These are phyloP conservation scores for Alviniconcha strummeri DNA, from an alignment of 2,888 invertebrate species.

Conservation along the genomic window DNA sequence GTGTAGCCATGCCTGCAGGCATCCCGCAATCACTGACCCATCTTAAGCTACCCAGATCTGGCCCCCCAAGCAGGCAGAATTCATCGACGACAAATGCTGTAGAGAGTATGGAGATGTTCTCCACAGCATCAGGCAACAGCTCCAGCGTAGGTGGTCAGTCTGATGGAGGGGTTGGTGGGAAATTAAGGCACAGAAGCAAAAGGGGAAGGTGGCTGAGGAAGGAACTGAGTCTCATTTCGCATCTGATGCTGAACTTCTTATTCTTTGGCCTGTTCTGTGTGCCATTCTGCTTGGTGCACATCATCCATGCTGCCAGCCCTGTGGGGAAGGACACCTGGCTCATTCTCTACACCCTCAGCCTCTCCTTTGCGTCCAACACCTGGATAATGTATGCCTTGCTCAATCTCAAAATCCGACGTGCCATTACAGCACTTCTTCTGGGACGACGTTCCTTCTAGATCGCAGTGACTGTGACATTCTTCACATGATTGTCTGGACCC, in stretches of 20 bases:
- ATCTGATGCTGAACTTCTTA: conserved; percentile 34
- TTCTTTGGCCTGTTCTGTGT: conserved; percentile 36
- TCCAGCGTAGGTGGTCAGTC: background rate
- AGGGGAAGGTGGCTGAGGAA: conserved; percentile 14
- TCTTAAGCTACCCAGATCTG: background rate
- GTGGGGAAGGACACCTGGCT: conserved; percentile 35
- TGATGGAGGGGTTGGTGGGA: background rate
- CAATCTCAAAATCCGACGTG: conserved; percentile 31
- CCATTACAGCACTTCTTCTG: conserved; percentile 21
- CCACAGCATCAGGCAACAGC: background rate
- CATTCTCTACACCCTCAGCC: conserved; percentile 28
- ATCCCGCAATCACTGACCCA: background rate
- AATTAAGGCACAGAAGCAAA: background rate
- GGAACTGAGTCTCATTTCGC: conserved; percentile 31
- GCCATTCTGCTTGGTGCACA: conserved; percentile 32
- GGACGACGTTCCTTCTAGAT: conserved; percentile 23
- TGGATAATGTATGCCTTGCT: conserved; percentile 37
- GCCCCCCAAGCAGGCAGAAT: background rate
- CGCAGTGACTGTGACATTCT: background rate
- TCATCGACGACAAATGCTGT: background rate
- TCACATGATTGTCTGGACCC: background rate
- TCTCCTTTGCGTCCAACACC: conserved; percentile 36
- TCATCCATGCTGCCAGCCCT: conserved; percentile 4
- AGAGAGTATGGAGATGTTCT: too few species aligned
- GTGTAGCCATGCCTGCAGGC: too few species aligned